A percentile compares a stretch with the other conserved stretches of the same genome.
Evolutionary conservation across 2,113 vertebrate genomes (phyloP).

Genomic region (Tamias sibiricus): DNA sequence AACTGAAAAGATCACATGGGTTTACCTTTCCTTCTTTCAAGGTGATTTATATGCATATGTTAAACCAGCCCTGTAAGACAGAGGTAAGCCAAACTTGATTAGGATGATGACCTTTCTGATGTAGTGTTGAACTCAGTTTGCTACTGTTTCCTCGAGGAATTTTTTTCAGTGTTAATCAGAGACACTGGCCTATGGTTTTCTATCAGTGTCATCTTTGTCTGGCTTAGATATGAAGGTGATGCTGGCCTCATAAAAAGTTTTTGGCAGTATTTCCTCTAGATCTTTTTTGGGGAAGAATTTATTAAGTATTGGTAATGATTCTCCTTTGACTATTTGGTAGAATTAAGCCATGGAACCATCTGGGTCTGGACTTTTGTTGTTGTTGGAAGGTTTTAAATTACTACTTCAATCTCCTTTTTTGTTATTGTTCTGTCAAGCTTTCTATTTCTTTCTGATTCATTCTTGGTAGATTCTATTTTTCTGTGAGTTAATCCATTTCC

Average conservation of each 20-base stretch:
- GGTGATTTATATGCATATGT: not conserved
- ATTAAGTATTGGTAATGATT: not conserved
- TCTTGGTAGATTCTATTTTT: not conserved
- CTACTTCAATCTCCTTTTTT: not conserved
- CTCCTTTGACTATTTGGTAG: not conserved
- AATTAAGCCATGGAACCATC: not conserved
- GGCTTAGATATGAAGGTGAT: not conserved
- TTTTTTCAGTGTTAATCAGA: not conserved
- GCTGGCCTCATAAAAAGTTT: not conserved
- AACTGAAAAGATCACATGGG: not conserved
- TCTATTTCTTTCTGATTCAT: not conserved
- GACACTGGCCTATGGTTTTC: not conserved
- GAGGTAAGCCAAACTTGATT: not conserved
- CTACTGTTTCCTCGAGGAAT: not conserved
- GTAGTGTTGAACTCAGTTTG: too few species aligned
- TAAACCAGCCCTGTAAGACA: not conserved
- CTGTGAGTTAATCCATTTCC: not conserved
- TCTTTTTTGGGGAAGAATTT: not conserved
- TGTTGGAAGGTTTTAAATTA: not conserved
- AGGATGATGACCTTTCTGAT: not conserved
- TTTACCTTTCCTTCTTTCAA: not conserved
- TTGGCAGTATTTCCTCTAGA: not conserved
- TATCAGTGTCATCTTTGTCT: not conserved
- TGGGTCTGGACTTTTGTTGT: not conserved
- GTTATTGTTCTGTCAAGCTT: not conserved